Percentiles rank a stretch among this genome's conserved stretches.
Conservation (phyloP, 2,113 vertebrate species). For the Engraulis encrasicolus region DNA sequence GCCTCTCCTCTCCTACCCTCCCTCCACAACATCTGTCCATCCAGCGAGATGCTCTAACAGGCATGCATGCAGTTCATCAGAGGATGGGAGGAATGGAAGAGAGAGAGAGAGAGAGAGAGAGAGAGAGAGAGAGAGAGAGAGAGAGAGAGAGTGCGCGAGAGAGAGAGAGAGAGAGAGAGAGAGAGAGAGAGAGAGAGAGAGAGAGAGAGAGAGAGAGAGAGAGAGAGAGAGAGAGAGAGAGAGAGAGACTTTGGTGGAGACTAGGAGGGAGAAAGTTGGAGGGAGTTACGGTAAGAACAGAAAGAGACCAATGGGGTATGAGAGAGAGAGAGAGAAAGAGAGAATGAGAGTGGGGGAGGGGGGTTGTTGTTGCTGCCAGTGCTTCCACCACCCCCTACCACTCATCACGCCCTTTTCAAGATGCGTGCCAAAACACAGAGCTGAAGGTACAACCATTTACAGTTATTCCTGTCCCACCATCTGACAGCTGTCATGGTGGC, state of each 20-base stretch:
- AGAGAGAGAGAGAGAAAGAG: too few species aligned
- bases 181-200: too few species aligned
- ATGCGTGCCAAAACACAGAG: not conserved
- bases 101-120: too few species aligned
- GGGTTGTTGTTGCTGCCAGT: not conserved
- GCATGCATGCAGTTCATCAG: not conserved
- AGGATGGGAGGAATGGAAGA: not conserved
- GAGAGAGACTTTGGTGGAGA: too few species aligned
- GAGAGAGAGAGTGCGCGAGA: too few species aligned
- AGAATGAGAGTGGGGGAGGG: not conserved
- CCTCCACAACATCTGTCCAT: slow-evolving; percentile 62
- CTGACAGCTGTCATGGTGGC: slow-evolving; percentile 17
- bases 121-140: too few species aligned
- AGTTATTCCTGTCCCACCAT: not conserved
- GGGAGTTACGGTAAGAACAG: too few species aligned
- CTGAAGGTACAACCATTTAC: slow-evolving; percentile 17
- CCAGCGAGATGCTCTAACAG: slow-evolving; percentile 42
- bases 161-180: not conserved
- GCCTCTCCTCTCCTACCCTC: too few species aligned
- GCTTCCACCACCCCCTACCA: slow-evolving; percentile 13
- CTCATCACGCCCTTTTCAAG: too few species aligned
- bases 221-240: not conserved
- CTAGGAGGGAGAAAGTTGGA: too few species aligned
- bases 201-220: not conserved
- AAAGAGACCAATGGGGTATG: too few species aligned